Conservation (phyloP, 2,888 invertebrate species). For the Myopa tessellatipennis region DNA sequence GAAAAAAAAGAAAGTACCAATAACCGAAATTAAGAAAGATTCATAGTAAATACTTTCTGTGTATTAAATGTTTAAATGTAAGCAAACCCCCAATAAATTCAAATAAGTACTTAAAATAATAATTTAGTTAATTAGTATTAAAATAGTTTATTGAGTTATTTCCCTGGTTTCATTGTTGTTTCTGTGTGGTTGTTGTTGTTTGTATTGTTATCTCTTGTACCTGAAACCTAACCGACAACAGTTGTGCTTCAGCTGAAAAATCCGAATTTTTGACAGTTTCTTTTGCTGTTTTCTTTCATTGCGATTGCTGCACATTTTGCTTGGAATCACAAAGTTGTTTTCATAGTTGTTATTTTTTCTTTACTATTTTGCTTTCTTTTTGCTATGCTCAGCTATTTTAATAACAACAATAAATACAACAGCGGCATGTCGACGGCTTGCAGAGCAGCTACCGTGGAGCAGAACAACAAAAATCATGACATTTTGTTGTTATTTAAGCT, state of each 20-base stretch:
- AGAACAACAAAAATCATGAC: neutral
- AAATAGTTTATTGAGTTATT: too few species aligned
- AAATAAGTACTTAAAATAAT: too few species aligned
- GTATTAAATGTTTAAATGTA: neutral
- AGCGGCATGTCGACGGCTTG: conserved; percentile 19
- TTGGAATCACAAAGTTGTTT: neutral
- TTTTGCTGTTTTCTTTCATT: neutral
- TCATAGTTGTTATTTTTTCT: too few species aligned
- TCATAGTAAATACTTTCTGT: neutral
- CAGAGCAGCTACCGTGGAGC: conserved; percentile 19
- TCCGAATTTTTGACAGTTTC: conserved; percentile 2
- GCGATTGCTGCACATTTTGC: neutral
- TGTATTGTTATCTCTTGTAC: neutral
- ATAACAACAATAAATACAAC: conserved; percentile 17
- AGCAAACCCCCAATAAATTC: too few species aligned
- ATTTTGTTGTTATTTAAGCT: too few species aligned
- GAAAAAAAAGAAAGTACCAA: neutral
- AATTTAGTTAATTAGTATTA: too few species aligned
- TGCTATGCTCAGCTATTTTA: neutral
- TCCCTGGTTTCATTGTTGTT: neutral
- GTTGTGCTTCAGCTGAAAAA: too few species aligned
- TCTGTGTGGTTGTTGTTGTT: neutral
- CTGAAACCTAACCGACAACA: neutral
- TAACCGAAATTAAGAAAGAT: neutral
- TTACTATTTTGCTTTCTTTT: neutral